Base-by-base conservation (phyloP, 2,888 invertebrate genomes). In the Orthosia cruda region DNA sequence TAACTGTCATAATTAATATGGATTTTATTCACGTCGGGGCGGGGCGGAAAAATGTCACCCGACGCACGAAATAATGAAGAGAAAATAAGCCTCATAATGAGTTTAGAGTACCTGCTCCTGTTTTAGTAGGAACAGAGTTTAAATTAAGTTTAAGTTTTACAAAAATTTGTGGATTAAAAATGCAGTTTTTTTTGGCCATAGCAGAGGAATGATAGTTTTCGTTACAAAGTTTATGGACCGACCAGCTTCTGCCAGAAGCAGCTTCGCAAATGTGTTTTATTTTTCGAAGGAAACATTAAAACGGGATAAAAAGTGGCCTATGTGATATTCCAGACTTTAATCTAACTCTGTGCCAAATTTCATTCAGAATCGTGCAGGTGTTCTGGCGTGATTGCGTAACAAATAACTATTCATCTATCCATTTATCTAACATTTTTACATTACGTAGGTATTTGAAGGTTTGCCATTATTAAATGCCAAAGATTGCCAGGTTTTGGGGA, bases 11-110 rank as follows among this genome's bases (percentile, higher is more conserved):
- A 74, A 85, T 83, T 78, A 85, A 78, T 82, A 77, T 66, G 68
- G 74, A 74, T 85, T 81, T 77, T 74, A 83, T 71, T 71, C 85
- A 85, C 69, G 71, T 71, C 15, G 45, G 45, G 66, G 57, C 69
- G 71, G 49, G 49, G 18, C 40, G 63, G 71, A 81, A 83, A 83
- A 69, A 81, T 74, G 76, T 57, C 81, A 62, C 40, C 13, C 15
- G 57, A 45, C 45, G 61, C 54, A 64, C 61, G 54, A 47, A 55
- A 62, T 83, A 84, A 84, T 85, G 63, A 71, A 85, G 74, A 81
- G 82, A 85, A 81, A 83, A 83, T 83, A 78, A 81, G 71, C 20
- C 18, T 54, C 62, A 49, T 81, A 85, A 83, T 74, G 77, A 85
- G 82, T 82, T 80, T 58, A 69, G n/a, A 80, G 54, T 59, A 68